Evolutionary conservation across 2,888 invertebrate genomes (phyloP).

Genomic region (Habroteleia sp.): DNA sequence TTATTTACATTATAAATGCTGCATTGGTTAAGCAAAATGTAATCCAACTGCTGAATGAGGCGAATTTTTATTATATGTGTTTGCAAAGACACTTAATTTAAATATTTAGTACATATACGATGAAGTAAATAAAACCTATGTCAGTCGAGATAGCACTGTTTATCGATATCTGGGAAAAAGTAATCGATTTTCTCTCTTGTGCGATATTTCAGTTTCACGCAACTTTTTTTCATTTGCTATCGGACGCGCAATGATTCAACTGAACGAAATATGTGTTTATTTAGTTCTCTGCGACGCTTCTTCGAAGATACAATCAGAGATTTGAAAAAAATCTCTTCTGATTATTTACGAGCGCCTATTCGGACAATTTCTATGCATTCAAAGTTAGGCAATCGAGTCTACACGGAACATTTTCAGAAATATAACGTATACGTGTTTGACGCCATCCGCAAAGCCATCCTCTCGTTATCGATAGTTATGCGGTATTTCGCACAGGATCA

Average conservation of each 20-base stretch:
- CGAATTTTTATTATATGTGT: constrained; percentile 21
- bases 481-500: constrained; percentile 63
- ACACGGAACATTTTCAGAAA: constrained; percentile 49
- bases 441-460: constrained; percentile 63
- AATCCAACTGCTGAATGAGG: too few species aligned
- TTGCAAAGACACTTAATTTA: constrained; percentile 24
- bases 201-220: constrained; percentile 4
- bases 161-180: constrained; percentile 7
- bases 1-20: too few species aligned
- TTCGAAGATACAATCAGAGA: constrained; percentile 38
- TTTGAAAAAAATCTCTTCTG: constrained; percentile 26
- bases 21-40: too few species aligned
- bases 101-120: not conserved
- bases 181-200: constrained; percentile 25
- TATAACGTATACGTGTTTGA: constrained; percentile 63
- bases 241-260: constrained; percentile 5
- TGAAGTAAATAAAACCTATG: constrained; percentile 6
- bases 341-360: constrained; percentile 44
- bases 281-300: constrained; percentile 12
- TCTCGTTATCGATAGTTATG: constrained; percentile 63
- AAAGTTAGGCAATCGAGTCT: constrained; percentile 54
- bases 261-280: constrained; percentile 17
- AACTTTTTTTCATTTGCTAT: not conserved
- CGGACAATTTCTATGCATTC: constrained; percentile 50
- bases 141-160: constrained; percentile 12